phyloP scores from a whole-genome alignment of 2,888 invertebrate species.

The Coremacera marginata region DNA sequence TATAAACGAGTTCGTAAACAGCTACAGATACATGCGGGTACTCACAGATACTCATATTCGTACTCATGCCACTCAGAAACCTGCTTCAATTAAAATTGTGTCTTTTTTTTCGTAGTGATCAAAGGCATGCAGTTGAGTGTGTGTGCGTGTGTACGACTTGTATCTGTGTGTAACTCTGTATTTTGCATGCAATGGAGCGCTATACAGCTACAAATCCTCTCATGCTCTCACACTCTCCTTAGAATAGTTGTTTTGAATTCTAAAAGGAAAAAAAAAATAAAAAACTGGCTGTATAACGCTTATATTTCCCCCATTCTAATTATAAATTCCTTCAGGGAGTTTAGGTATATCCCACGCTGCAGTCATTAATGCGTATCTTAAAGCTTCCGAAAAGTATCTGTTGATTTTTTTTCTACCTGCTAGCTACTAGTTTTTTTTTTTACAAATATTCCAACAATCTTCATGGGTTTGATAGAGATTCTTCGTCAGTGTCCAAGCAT shows the following conservation, averaged over 20 bases:
- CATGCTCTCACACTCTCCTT: neutral
- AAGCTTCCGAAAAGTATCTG: no score
- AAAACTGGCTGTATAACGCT: no score
- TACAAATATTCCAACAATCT: neutral
- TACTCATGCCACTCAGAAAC: neutral
- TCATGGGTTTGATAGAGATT: no score
- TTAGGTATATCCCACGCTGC: no score
- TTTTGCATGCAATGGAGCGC: neutral
- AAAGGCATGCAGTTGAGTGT: neutral
- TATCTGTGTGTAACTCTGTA: neutral
- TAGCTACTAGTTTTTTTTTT: neutral
- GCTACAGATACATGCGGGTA: neutral
- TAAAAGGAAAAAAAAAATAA: no score
- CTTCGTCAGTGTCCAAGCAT: no score
- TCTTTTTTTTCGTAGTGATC: neutral
- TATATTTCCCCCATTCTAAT: no score
- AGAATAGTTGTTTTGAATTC: no score
- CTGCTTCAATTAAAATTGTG: conserved; percentile 4
- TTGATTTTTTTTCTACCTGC: no score
- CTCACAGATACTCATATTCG: conserved; percentile 16
- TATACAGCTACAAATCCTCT: neutral
- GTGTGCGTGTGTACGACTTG: neutral
- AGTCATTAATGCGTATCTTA: no score
- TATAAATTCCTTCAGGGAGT: no score
- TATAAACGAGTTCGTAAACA: neutral